Conservation (phyloP, 64 coral and sea anemone genomes). For the Dendrophyllia cribrosa region DNA sequence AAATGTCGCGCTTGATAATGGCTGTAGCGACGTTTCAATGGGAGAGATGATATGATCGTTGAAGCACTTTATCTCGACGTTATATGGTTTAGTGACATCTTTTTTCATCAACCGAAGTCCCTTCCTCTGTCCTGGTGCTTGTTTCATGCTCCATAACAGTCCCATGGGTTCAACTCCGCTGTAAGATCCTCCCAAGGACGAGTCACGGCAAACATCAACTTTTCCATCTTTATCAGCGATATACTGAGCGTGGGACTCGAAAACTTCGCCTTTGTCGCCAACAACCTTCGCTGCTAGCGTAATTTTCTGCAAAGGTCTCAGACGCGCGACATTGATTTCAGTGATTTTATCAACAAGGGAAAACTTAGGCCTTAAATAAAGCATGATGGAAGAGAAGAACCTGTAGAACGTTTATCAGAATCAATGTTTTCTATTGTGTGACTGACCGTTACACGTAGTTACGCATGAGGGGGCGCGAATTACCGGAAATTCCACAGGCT, state of each 20-base stretch:
- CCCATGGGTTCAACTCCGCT: conserved; percentile 73
- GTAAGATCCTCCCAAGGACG: conserved; percentile 56
- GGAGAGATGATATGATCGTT: conserved; percentile 7
- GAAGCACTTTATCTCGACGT: conserved; percentile 38
- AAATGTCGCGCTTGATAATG: conserved; percentile 23
- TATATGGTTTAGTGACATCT: conserved; percentile 53
- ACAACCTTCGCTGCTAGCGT: conserved; percentile 57
- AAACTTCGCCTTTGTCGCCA: conserved; percentile 52
- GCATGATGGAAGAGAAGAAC: not conserved
- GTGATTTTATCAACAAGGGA: not conserved
- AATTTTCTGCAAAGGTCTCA: not conserved
- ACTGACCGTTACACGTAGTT: too few species aligned
- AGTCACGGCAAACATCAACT: conserved; percentile 47
- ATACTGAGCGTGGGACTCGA: conserved; percentile 71
- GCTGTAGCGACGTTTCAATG: not conserved
- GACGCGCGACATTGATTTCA: not conserved
- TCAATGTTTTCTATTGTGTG: too few species aligned
- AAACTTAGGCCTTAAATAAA: not conserved
- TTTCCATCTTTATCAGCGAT: conserved; percentile 47
- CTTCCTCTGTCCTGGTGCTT: conserved; percentile 26
- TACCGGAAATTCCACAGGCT: too few species aligned
- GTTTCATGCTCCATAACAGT: not conserved
- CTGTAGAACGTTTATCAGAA: too few species aligned
- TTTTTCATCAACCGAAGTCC: conserved; percentile 47
- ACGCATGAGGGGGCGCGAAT: too few species aligned